Percentiles rank a stretch among this genome's conserved stretches.
phyloP scores from a whole-genome alignment of 2,797 vertebrate genomes.

The Capromys pilorides region DNA sequence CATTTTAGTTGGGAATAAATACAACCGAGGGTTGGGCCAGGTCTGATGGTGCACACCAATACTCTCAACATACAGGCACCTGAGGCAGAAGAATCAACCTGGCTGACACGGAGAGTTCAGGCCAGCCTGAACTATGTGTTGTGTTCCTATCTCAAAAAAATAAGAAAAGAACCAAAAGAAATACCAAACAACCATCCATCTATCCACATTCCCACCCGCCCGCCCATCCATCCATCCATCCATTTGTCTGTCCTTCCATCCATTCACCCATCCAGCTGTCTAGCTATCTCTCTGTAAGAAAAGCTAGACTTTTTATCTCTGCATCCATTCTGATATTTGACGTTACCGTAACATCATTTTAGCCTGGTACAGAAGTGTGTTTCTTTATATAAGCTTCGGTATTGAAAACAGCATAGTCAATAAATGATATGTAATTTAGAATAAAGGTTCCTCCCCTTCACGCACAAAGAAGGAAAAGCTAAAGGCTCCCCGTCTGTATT shows the following conservation, averaged over 20 bases:
- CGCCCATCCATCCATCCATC: no score
- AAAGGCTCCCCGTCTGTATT: neutral
- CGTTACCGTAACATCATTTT: neutral
- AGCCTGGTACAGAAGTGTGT: neutral
- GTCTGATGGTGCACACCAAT: neutral
- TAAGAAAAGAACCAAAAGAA: neutral
- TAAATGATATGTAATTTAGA: slow-evolving; percentile 5
- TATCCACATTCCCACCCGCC: no score
- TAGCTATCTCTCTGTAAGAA: neutral
- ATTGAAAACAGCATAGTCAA: neutral
- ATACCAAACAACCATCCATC: neutral
- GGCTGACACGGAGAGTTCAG: neutral
- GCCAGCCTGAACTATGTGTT: neutral
- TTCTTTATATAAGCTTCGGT: neutral
- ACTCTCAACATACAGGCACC: neutral
- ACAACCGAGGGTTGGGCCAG: neutral
- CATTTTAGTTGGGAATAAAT: neutral
- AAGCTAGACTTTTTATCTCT: neutral
- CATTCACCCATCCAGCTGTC: neutral
- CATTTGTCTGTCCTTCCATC: no score
- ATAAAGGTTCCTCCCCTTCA: neutral
- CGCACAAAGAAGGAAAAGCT: neutral
- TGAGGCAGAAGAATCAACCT: neutral
- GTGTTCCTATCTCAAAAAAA: neutral
- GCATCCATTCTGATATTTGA: neutral